Conservation (phyloP, 2,888 invertebrate genomes). For the Steinernema carpocapsae region DNA sequence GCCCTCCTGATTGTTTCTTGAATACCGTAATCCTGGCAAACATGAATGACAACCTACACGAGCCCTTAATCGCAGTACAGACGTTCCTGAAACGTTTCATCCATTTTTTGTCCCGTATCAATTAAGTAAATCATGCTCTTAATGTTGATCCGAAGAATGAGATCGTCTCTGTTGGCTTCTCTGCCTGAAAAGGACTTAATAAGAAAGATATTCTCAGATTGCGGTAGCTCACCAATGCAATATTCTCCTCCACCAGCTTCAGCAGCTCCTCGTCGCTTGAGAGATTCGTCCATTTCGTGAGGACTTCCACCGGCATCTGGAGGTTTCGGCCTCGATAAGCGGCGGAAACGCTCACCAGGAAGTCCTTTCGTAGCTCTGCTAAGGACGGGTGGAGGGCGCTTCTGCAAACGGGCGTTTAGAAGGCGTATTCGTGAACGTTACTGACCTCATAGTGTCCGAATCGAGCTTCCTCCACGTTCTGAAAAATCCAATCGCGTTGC, state of each 20-base stretch:
- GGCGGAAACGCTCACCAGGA: neutral
- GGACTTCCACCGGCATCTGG: neutral
- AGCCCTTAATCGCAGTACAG: neutral
- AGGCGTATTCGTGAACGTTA: neutral
- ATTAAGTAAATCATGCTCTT: neutral
- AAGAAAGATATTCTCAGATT: neutral
- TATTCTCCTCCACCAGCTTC: neutral
- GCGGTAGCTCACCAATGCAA: neutral
- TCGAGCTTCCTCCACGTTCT: neutral
- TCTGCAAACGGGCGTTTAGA: neutral
- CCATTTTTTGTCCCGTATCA: no score
- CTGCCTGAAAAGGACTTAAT: neutral
- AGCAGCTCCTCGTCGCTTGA: neutral
- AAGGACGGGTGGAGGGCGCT: neutral
- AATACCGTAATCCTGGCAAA: neutral
- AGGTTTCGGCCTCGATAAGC: neutral
- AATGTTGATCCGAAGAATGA: neutral
- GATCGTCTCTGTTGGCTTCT: neutral
- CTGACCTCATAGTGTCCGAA: neutral
- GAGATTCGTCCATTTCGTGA: neutral
- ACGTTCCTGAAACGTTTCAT: neutral
- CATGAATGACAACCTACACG: neutral
- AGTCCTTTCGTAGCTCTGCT: neutral
- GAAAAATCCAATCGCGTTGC: neutral
- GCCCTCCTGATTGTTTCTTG: neutral